These are phyloP conservation scores for Colius striatus DNA, from an alignment of 2,113 vertebrate species.

Conservation along the genomic window DNA sequence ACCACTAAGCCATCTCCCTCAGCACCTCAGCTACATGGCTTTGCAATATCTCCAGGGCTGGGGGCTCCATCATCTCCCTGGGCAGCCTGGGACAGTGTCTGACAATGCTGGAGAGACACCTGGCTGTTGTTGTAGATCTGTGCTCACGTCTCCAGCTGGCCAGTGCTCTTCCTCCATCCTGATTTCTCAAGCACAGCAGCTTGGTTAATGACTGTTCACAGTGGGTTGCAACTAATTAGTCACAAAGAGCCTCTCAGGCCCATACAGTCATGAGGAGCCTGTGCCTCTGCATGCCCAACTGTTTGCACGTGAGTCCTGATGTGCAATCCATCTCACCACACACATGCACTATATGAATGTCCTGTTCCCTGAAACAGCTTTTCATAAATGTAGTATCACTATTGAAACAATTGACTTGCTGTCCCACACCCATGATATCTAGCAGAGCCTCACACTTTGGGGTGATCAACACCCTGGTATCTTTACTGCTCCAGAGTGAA, in stretches of 20 bases:
- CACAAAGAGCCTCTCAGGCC: not conserved
- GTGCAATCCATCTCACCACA: not conserved
- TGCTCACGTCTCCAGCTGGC: not conserved
- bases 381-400: not conserved
- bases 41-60: no score
- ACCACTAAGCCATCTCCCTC: no score
- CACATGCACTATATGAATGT: not conserved
- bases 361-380: not conserved
- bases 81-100: no score
- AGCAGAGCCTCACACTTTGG: rapidly evolving
- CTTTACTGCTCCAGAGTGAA: not conserved
- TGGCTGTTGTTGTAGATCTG: not conserved
- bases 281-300: rapidly evolving
- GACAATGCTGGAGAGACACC: not conserved
- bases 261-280: not conserved
- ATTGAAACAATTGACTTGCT: not conserved
- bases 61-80: no score
- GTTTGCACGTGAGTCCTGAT: not conserved
- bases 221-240: not conserved
- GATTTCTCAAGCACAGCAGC: not conserved
- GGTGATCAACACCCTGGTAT: not conserved
- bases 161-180: not conserved
- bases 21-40: no score
- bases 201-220: not conserved
- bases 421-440: not conserved